Base-by-base conservation (phyloP, 2,113 vertebrate genomes). In the Tachysurus fulvidraco region DNA sequence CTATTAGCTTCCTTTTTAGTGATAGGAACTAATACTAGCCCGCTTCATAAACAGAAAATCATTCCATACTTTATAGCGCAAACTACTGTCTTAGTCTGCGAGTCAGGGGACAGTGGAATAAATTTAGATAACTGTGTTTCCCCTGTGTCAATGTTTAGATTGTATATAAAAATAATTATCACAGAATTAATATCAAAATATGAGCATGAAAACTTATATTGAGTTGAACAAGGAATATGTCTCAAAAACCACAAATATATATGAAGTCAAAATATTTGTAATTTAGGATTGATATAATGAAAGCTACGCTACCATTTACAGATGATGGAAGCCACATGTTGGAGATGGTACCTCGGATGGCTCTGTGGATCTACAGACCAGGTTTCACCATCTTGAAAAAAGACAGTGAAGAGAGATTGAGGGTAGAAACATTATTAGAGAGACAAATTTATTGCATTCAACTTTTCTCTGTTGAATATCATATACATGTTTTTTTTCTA, bases 371-470 rank as follows among this genome's bases (percentile, higher is more conserved):
- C 62, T 57, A 67, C 84, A 55, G 44, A 28, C 19, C n/a, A 30
- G 44, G 59, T 79, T 64, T 80, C 28, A 55, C n/a, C 44, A 78
- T 78, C 73, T 85, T 23, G 23, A 69, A 55, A 55, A 36, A 86
- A 67, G 30, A 69, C 41, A 21, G 16, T 54, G 50, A 54, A 69
- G 41, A 60, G 78, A 57, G 9, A 67, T 52, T 65, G 8, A 52
- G 4, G 7, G 25, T 10, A 76, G 57, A n/a, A 62, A n/a, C 9
- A 50, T 52, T 52, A 25, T 25, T 76, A 50, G 11, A 59, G 5
- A 62, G n/a, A 83, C 16, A 16, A 17, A 50, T 30, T 83, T 0
- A 85, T 13, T 50, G 14, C 46, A 77, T 71, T 85, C 23, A 36
- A 36, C 36, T 36, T 36, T 36, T 36, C 36, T 36, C 2, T 36